Evolutionary conservation across 2,113 vertebrate species (phyloP).

Genomic region (Notothenia coriiceps): DNA sequence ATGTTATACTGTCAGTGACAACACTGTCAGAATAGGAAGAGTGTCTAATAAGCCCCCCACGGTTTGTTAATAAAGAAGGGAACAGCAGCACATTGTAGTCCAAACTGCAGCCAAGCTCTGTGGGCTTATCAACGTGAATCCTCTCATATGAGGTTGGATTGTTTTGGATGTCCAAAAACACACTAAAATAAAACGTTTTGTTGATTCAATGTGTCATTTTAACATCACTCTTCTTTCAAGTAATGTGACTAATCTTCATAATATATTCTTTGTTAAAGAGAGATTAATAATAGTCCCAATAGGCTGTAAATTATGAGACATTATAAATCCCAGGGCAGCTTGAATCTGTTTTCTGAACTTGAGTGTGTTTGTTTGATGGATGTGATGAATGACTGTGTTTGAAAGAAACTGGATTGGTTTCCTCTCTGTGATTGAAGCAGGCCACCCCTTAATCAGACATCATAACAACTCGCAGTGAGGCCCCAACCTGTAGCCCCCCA

Average conservation of each 20-base stretch:
- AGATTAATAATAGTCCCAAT: background rate
- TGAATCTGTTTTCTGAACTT: conserved; percentile 29
- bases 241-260: background rate
- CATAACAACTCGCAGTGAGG: conserved; percentile 38
- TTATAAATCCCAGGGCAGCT: conserved; percentile 16
- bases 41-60: conserved; percentile 26
- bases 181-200: conserved; percentile 1
- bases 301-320: background rate
- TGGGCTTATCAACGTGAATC: conserved; percentile 11
- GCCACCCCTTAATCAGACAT: conserved; percentile 51
- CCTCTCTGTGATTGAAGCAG: conserved; percentile 33
- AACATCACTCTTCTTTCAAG: conserved; percentile 22
- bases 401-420: conserved; percentile 19
- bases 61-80: conserved; percentile 27
- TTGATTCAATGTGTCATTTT: background rate
- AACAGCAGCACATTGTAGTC: background rate
- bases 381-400: conserved; percentile 17
- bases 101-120: conserved; percentile 27
- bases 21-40: conserved; percentile 17
- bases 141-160: conserved; percentile 18
- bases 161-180: conserved; percentile 15
- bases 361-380: conserved; percentile 27
- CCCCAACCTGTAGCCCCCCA: conserved; percentile 48
- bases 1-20: conserved; percentile 22
- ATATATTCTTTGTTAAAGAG: background rate